phyloP scores from a whole-genome alignment of 2,113 vertebrate genomes.

The Neodon shergylaensis region DNA sequence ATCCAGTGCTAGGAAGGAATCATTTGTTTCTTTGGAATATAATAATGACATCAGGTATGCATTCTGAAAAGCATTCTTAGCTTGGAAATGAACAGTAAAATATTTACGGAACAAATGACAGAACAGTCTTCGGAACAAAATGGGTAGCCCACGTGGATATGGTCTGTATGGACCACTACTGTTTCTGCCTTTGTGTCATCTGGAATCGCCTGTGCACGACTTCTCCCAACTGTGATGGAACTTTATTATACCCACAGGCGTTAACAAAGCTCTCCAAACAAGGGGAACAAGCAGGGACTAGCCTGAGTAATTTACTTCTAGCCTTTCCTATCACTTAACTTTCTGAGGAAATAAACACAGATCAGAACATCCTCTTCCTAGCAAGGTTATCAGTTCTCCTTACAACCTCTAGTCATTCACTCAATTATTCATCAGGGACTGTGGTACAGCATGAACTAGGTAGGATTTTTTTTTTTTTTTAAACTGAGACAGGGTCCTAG shows the following conservation, averaged over 20 bases:
- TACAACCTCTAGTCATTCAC: not conserved
- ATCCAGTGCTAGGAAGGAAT: not conserved
- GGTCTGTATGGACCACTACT: not conserved
- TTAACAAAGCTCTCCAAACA: conserved; percentile 44
- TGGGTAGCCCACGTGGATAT: not conserved
- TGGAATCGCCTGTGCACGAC: not conserved
- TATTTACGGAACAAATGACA: conserved; percentile 28
- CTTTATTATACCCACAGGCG: not conserved
- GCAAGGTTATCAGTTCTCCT: not conserved
- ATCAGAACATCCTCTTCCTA: conserved; percentile 33
- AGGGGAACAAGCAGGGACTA: conserved; percentile 12
- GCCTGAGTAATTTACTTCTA: not conserved
- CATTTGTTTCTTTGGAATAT: not conserved
- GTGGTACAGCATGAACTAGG: not conserved
- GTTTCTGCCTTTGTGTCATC: not conserved
- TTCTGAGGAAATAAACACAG: not conserved
- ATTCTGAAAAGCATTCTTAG: conserved; percentile 37
- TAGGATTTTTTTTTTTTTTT: not conserved
- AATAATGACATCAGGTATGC: not conserved
- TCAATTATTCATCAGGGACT: conserved; percentile 23
- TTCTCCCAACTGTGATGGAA: not conserved
- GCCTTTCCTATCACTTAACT: conserved; percentile 21
- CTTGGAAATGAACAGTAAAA: conserved; percentile 24
- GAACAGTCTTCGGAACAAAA: conserved; percentile 31
- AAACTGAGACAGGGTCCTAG: not conserved